Base-by-base conservation (phyloP, 37 sponge, comb jelly and placozoan species). In the Ephydatia muelleri region DNA sequence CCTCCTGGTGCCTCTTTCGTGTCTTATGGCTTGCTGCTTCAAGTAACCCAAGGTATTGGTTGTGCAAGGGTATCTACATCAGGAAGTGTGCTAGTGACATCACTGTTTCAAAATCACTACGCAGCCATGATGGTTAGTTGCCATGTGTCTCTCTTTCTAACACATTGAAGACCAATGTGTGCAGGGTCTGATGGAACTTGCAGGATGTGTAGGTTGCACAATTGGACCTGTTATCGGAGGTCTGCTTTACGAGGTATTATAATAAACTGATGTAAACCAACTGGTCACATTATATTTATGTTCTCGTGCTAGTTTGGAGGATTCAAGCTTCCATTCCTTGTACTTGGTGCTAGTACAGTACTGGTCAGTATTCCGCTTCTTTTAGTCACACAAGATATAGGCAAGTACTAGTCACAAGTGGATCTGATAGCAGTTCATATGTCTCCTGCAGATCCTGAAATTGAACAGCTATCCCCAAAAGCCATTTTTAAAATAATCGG, bases 151-250 rank as follows among this genome's bases (percentile, higher is more conserved):
- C n/a, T n/a, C n/a, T n/a, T n/a, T n/a, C 4, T 5, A 21, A 8
- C 48, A 25, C 36, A 16, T 19, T 34, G 8, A 11, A 34, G 27
- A 5, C 3, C 57, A 23, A 32, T 16, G 3, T 28, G 66, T 49
- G 65, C 31, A 90, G 90, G 90, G 90, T 19, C 2, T 90, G 28
- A 75, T 90, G 73, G 85, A 90, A 70, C 49, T 90, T 25, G 70
- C 65, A 34, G 64, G 75, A 31, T 85, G 90, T 23, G 70, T 90
- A 26, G 90, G 90, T 0, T 90, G 70, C 70, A 77, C 64, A 36
- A 25, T 84, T 23, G 90, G 90, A 35, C 90, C 90, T 9, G 82
- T 82, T 31, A 38, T 84, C 5, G 90, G 90, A 29, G 90, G 90
- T 36, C 48, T 89, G 16, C 40, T 89, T 22, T 89, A 89, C 65